phyloP scores from a whole-genome alignment of 2,888 invertebrate species.

The Crepidodera aurea region DNA sequence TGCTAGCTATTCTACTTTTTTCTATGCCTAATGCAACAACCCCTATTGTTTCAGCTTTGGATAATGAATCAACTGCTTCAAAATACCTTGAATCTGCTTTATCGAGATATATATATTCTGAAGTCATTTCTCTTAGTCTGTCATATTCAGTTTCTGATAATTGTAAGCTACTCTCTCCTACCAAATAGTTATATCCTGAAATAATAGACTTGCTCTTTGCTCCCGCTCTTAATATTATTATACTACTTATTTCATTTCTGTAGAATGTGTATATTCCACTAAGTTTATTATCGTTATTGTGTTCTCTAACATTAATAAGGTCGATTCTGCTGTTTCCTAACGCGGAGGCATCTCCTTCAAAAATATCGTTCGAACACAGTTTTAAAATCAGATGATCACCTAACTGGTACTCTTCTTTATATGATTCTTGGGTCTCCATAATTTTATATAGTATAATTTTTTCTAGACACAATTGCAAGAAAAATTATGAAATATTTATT shows the following conservation, averaged over 20 bases:
- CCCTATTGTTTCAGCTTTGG: slow-evolving; percentile 42
- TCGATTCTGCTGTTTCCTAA: slow-evolving; percentile 41
- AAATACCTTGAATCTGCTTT: slow-evolving; percentile 43
- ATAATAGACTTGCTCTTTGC: no score
- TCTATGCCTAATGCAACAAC: slow-evolving; percentile 41
- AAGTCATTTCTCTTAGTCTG: slow-evolving; percentile 41
- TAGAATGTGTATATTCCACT: slow-evolving; percentile 41
- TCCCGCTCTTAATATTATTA: no score
- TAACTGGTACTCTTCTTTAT: slow-evolving; percentile 32
- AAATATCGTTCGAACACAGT: slow-evolving; percentile 39
- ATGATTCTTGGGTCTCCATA: slow-evolving; percentile 31
- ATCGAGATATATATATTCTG: slow-evolving; percentile 38
- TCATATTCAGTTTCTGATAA: slow-evolving; percentile 43
- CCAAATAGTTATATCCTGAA: neutral
- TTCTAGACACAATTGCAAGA: neutral
- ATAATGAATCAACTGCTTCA: slow-evolving; percentile 40
- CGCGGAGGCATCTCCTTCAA: slow-evolving; percentile 42
- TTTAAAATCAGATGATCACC: slow-evolving; percentile 42
- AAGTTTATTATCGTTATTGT: slow-evolving; percentile 42
- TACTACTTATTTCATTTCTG: slow-evolving; percentile 40
- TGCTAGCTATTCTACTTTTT: slow-evolving; percentile 27
- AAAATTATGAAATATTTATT: neutral
- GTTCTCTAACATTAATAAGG: slow-evolving; percentile 38
- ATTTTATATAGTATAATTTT: neutral
- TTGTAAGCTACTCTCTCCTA: slow-evolving; percentile 37